phyloP scores from a whole-genome alignment of 2,113 vertebrate species.

The Microtus oregoni region DNA sequence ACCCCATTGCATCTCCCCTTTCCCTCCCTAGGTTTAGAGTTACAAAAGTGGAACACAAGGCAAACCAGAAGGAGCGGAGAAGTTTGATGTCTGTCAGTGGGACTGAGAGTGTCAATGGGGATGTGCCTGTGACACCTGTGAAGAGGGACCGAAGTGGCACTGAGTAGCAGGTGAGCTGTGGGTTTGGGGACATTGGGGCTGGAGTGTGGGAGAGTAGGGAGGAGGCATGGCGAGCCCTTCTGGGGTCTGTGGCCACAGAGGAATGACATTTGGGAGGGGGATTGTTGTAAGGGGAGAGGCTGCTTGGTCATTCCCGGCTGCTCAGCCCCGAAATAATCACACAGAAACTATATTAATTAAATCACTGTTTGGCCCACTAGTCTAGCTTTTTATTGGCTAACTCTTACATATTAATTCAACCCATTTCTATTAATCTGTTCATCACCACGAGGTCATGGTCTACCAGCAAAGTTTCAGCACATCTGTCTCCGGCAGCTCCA shows the following conservation, averaged over 20 bases:
- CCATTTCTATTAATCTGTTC: no score
- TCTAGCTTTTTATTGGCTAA: no score
- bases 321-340: no score
- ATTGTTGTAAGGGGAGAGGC: no score
- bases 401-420: no score
- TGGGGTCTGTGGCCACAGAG: neutral
- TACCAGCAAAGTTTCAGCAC: no score
- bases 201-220: fast-evolving
- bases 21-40: conserved; percentile 92
- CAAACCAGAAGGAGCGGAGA: conserved; percentile 88
- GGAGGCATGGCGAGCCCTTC: neutral
- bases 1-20: neutral
- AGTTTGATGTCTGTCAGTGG: conserved; percentile 87
- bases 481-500: no score
- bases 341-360: no score
- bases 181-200: neutral
- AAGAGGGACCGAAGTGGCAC: conserved; percentile 81
- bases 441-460: no score
- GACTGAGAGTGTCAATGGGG: conserved; percentile 86
- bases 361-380: no score
- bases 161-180: conserved; percentile 84
- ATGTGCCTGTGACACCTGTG: conserved; percentile 84
- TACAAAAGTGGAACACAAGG: conserved; percentile 94
- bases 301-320: no score
- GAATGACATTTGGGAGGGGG: neutral